Evolutionary conservation across 2,888 invertebrate species (phyloP).

Genomic region (Trachelus troglodyta): DNA sequence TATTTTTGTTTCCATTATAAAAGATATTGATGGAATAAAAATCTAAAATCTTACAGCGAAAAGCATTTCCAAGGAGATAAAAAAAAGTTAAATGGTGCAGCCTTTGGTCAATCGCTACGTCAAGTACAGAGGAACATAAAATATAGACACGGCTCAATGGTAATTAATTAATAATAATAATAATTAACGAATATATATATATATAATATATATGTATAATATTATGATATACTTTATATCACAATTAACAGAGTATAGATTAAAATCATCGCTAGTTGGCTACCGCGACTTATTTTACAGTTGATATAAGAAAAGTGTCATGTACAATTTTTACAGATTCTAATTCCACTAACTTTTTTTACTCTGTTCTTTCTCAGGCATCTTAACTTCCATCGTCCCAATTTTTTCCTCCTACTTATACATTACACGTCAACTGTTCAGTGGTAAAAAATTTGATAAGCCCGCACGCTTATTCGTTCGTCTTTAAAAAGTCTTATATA

Average conservation of each 20-base stretch:
- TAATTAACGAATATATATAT: constrained; percentile 32
- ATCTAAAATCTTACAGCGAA: background rate
- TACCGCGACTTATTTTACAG: background rate
- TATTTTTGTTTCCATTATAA: background rate
- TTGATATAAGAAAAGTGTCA: background rate
- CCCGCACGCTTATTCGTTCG: background rate
- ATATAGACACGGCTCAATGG: constrained; percentile 27
- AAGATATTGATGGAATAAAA: background rate
- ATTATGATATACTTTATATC: constrained; percentile 46
- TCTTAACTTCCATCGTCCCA: background rate
- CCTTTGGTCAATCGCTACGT: constrained; percentile 51
- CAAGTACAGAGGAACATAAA: constrained; percentile 39
- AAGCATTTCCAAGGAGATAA: background rate
- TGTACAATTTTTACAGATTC: constrained; percentile 41
- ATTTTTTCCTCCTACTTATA: background rate
- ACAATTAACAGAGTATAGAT: constrained; percentile 49
- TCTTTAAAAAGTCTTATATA: background rate
- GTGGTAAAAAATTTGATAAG: background rate
- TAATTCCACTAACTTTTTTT: background rate
- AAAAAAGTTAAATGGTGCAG: constrained; percentile 30
- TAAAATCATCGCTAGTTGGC: constrained; percentile 10
- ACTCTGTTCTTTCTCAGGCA: background rate
- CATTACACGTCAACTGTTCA: background rate
- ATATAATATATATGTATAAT: constrained; percentile 23
- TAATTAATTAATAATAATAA: constrained; percentile 31